Conservation (phyloP, 2,113 vertebrate genomes). For the Poeciliopsis prolifica region DNA sequence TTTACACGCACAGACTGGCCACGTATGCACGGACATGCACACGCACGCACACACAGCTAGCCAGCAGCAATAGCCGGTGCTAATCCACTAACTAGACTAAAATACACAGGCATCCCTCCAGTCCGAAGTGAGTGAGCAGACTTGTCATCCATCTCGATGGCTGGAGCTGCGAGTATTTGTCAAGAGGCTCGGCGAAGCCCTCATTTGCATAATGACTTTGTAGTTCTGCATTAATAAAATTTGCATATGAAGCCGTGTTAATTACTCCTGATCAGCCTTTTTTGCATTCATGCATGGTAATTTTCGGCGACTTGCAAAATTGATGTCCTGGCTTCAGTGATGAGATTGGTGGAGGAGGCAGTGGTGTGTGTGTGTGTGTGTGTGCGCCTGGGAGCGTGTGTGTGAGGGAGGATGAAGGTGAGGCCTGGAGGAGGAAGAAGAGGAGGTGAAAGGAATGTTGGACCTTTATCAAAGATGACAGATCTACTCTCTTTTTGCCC, state of each 20-base stretch:
- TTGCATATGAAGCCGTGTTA: constrained; percentile 99
- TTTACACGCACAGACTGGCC: constrained; percentile 41
- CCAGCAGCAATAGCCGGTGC: constrained; percentile 67
- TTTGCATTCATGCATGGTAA: constrained; percentile 99
- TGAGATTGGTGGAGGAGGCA: constrained; percentile 77
- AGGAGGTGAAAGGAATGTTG: not conserved
- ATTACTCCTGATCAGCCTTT: constrained; percentile 99
- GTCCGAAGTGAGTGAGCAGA: constrained; percentile 87
- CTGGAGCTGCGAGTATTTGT: constrained; percentile 98
- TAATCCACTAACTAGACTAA: constrained; percentile 60
- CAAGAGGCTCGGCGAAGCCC: constrained; percentile 99
- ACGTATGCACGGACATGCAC: constrained; percentile 1
- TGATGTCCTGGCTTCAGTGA: constrained; percentile 93
- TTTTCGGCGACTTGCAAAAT: constrained; percentile 99
- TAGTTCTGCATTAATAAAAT: constrained; percentile 99
- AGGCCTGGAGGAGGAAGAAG: constrained; percentile 6
- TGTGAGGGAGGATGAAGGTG: constrained; percentile 57
- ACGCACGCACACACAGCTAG: constrained; percentile 47
- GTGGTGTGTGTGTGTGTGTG: constrained; percentile 32
- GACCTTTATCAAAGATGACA: constrained; percentile 51
- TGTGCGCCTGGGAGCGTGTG: constrained; percentile 42
- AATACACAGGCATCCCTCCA: constrained; percentile 73
- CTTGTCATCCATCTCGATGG: constrained; percentile 86
- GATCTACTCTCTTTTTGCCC: constrained; percentile 24
- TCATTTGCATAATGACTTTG: constrained; percentile 99